A percentile compares a stretch with the other conserved stretches of the same genome.
Evolutionary conservation across 2,113 vertebrate species (phyloP).

Genomic region (Calypte anna): DNA sequence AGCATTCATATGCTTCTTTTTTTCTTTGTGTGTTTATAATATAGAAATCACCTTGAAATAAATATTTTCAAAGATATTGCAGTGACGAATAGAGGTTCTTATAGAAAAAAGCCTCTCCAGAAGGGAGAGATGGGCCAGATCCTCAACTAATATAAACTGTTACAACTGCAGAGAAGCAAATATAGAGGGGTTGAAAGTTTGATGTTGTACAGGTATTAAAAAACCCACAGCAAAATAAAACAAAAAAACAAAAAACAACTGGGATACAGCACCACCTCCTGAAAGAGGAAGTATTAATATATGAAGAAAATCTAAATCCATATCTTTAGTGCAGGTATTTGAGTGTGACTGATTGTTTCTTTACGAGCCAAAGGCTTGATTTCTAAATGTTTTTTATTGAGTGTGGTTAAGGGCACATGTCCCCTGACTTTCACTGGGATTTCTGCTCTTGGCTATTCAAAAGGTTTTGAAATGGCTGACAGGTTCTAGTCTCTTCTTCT

Average conservation of each 20-base stretch:
- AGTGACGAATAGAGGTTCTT: neutral
- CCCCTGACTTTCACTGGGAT: neutral
- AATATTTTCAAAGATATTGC: conserved; percentile 8
- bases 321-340: neutral
- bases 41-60: conserved; percentile 39
- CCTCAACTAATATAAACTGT: neutral
- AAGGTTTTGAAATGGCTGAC: neutral
- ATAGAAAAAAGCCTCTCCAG: neutral
- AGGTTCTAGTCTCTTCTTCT: neutral
- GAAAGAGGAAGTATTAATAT: neutral
- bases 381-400: neutral
- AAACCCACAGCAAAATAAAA: neutral
- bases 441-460: neutral
- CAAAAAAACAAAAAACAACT: no score
- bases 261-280: neutral
- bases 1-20: neutral
- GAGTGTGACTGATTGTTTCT: neutral
- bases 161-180: neutral
- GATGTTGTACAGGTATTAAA: neutral
- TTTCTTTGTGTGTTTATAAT: conserved; percentile 28
- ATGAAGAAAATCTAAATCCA: neutral
- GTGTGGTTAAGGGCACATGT: neutral
- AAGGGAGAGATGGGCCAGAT: neutral
- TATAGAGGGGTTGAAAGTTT: neutral
- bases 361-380: neutral